Base-by-base conservation (phyloP, 2,113 vertebrate genomes). In the Oryzias celebensis region DNA sequence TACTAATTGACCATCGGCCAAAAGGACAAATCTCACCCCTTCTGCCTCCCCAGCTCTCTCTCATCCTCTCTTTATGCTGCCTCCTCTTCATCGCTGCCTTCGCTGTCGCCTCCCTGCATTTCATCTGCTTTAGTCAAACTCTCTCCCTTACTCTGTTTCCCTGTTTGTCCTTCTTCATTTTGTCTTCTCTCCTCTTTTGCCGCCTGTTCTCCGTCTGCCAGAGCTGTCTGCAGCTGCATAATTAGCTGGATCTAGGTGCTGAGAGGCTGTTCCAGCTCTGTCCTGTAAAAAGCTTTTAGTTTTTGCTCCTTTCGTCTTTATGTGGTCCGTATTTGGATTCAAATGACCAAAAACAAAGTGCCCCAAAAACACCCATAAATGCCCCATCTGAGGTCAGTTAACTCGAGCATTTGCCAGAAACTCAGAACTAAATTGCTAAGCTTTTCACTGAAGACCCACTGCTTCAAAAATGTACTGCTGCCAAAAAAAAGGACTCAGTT, bases 1-100 rank as follows among this genome's bases (percentile, higher is more conserved):
- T 63, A 18, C 83, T 82, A 85, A 87, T 80, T 87, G 83, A 87
- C 74, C 81, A 71, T 63, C 72, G 62, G 73, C 80, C 75, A 88
- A 75, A 20, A 80, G 83, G 70, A 85, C 77, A 82, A 69, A 73
- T 73, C 78, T 69, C 78, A 58, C 49, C 64, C 70, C 65, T 46
- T 44, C 70, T 56, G 51, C 68, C 66, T 53, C 65, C 70, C 51
- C 71, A 43, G 0, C 63, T 71, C 65, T 18, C 51, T 63, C 68
- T 78, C 73, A 46, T 69, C 71, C 58, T 63, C 31, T 57, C 57
- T 54, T 58, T 72, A 63, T 73, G 59, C 57, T 20, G 26, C 59
- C 58, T 58, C 58, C 55, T 58, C 69, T 56, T 47, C 47, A n/a
- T 31, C 3, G 28, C 66, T 49, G 16, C 60, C 36, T 57, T 55